phyloP scores from a whole-genome alignment of 37 sponge, comb jelly and placozoan genomes.

The Agelas oroides region DNA sequence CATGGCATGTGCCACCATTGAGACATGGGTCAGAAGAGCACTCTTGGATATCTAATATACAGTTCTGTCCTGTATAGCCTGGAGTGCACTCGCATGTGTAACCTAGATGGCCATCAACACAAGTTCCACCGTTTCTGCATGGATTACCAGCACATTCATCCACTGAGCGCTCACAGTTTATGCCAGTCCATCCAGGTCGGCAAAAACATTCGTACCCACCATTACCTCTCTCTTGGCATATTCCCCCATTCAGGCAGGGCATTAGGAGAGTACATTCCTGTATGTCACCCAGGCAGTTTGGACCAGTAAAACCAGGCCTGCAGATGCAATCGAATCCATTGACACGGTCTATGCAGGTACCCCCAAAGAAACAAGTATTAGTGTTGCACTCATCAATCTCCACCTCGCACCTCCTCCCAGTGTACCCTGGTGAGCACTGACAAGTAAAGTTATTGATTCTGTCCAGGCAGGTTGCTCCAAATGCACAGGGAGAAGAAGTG shows the following conservation, averaged over 20 bases:
- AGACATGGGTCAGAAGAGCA: constrained; percentile 68
- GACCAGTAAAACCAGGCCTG: constrained; percentile 52
- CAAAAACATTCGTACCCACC: constrained; percentile 81
- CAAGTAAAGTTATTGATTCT: constrained; percentile 33
- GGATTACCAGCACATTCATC: constrained; percentile 63
- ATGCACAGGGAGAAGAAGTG: constrained; percentile 24
- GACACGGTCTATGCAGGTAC: constrained; percentile 32
- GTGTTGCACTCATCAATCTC: constrained; percentile 48
- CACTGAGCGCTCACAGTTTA: constrained; percentile 57
- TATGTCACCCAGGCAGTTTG: constrained; percentile 22
- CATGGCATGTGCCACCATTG: constrained; percentile 69
- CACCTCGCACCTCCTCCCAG: constrained; percentile 32
- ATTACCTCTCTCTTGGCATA: constrained; percentile 5
- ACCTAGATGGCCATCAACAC: constrained; percentile 64
- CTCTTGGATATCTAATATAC: constrained; percentile 61
- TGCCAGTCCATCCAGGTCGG: constrained; percentile 81
- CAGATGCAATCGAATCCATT: constrained; percentile 51
- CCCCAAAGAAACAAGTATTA: constrained; percentile 43
- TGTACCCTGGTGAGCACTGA: constrained; percentile 30
- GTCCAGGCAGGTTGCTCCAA: constrained; percentile 59
- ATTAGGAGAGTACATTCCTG: constrained; percentile 28
- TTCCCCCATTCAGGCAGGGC: constrained; percentile 57
- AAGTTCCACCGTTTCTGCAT: constrained; percentile 79
- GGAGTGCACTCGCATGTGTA: constrained; percentile 65
- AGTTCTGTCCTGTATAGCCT: constrained; percentile 75